Evolutionary conservation across 2,888 invertebrate species (phyloP).

Genomic region (Glaucopsyche alexis): DNA sequence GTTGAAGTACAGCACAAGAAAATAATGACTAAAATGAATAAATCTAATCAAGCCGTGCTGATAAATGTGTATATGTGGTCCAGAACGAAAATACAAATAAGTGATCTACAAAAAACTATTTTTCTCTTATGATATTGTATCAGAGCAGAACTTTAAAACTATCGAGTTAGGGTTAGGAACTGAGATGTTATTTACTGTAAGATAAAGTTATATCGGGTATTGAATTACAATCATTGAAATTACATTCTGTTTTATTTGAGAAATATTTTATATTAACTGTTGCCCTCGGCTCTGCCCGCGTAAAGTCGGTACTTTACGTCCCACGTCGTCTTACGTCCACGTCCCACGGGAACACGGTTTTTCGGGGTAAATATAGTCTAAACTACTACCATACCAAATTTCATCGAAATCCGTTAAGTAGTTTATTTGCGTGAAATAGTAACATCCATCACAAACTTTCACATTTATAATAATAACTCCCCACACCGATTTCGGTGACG

Average conservation of each 20-base stretch:
- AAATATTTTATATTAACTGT: too few relatives aligned
- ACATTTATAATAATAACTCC: too few relatives aligned
- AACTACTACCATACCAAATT: too few relatives aligned
- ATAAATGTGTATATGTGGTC: background rate
- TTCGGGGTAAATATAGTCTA: too few relatives aligned
- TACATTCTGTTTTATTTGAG: background rate
- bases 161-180: background rate
- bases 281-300: too few relatives aligned
- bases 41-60: background rate
- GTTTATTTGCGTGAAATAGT: too few relatives aligned
- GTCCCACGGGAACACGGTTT: too few relatives aligned
- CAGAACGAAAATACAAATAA: background rate
- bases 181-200: constrained; percentile 28
- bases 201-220: constrained; percentile 23
- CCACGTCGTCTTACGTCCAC: too few relatives aligned
- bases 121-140: background rate
- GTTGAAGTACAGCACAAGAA: background rate
- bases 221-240: constrained; percentile 16
- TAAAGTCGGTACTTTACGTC: too few relatives aligned
- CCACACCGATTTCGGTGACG: too few relatives aligned
- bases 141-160: background rate
- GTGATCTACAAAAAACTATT: constrained; percentile 6
- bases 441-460: too few relatives aligned
- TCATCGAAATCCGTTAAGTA: too few relatives aligned
- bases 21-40: background rate